Evolutionary conservation across 2,113 vertebrate genomes (phyloP).

Genomic region (Eira barbara): DNA sequence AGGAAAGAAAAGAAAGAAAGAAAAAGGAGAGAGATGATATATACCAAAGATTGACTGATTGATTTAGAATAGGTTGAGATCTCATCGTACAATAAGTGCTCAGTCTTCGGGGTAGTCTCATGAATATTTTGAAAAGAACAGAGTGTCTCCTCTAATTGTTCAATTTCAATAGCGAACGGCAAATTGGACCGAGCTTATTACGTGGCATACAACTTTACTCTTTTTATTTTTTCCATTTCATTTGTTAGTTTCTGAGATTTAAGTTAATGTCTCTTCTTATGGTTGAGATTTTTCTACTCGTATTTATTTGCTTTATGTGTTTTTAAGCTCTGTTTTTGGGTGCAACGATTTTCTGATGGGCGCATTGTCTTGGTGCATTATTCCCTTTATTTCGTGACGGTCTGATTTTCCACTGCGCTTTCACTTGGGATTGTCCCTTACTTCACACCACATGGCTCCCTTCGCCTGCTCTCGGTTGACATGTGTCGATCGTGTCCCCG

Average conservation of each 20-base stretch:
- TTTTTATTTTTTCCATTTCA: neutral
- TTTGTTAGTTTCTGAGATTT: neutral
- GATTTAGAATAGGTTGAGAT: neutral
- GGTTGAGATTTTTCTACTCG: neutral
- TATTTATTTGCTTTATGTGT: neutral
- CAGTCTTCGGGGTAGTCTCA: neutral
- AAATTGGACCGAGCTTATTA: neutral
- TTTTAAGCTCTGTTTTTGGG: neutral
- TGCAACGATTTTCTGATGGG: neutral
- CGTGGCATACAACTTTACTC: neutral
- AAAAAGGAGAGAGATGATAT: neutral
- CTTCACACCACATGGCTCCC: neutral
- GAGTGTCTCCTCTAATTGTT: neutral
- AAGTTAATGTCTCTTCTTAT: neutral
- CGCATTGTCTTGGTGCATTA: fast-evolving
- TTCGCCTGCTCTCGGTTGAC: neutral
- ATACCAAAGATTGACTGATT: neutral
- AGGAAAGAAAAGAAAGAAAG: neutral
- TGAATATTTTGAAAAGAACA: neutral
- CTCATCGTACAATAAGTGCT: neutral
- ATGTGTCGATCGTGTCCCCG: too few species aligned
- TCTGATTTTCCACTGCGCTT: neutral
- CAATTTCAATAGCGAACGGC: too few species aligned
- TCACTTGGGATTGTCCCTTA: neutral
- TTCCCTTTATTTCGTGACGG: neutral